Evolutionary conservation across 2,797 vertebrate genomes (phyloP).

Genomic region (Euthynnus affinis): DNA sequence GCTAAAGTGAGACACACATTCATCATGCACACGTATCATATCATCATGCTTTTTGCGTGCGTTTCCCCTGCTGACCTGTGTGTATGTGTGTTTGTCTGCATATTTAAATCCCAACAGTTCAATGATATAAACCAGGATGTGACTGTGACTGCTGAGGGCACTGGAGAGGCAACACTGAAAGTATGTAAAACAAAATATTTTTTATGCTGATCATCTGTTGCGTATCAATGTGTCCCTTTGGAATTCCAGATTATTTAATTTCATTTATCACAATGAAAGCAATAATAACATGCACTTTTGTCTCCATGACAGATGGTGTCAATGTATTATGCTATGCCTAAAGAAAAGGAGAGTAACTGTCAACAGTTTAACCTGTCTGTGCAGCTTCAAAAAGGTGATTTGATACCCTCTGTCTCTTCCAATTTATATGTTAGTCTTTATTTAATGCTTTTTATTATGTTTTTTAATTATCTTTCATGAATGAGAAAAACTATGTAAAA

Average conservation of each 20-base stretch:
- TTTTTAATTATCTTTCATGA: neutral
- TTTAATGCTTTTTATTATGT: neutral
- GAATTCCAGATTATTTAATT: neutral
- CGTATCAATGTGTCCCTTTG: neutral
- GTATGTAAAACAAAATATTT: conserved; percentile 33
- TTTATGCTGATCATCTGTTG: neutral
- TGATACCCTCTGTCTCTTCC: neutral
- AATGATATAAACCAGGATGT: conserved; percentile 70
- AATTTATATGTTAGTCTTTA: neutral
- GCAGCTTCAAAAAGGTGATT: conserved; percentile 61
- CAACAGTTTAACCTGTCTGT: conserved; percentile 85
- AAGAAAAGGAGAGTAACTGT: conserved; percentile 80
- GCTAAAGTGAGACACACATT: conserved; percentile 77
- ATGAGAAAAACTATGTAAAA: neutral
- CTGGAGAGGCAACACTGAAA: conserved; percentile 73
- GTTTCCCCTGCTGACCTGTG: neutral
- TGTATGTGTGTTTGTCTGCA: conserved; percentile 3
- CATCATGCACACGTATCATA: too few species aligned
- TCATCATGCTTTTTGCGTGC: neutral
- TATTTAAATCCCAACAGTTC: conserved; percentile 54
- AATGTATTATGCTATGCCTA: conserved; percentile 87
- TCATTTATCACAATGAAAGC: neutral
- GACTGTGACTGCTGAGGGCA: conserved; percentile 60
- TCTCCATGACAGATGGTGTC: conserved; percentile 85
- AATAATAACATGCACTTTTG: neutral